Conservation (phyloP, 1,140 invertebrate genomes). For the Drosophila miranda region DNA sequence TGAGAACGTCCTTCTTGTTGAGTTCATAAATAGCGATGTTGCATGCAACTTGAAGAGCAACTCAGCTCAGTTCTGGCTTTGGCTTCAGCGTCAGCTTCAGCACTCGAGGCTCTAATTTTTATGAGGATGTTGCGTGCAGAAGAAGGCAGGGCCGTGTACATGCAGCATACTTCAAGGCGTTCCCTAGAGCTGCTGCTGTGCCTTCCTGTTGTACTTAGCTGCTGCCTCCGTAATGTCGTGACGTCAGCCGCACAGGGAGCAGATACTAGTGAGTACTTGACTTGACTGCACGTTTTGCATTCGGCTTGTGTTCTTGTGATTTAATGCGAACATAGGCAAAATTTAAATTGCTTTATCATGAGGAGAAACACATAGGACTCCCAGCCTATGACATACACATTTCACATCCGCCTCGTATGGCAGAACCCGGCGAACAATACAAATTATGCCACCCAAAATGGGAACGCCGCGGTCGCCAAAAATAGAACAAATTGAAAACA, state of each 20-base stretch:
- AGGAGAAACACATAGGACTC: not conserved
- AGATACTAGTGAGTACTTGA: not conserved
- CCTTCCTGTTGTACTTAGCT: too few species aligned
- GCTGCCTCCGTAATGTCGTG: conserved; percentile 14
- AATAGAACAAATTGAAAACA: conserved; percentile 36
- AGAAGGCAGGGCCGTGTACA: conserved; percentile 12
- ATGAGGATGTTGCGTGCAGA: conserved; percentile 71
- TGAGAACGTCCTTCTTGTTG: conserved; percentile 50
- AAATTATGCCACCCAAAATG: conserved; percentile 44
- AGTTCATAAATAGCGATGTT: conserved; percentile 79
- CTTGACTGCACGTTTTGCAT: conserved; percentile 27
- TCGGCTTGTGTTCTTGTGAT: conserved; percentile 33
- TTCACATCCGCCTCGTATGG: conserved; percentile 56
- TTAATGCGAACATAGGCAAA: conserved; percentile 27
- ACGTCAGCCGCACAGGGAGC: conserved; percentile 19
- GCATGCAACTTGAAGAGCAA: conserved; percentile 66
- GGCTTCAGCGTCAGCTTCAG: conserved; percentile 10
- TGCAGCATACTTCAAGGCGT: conserved; percentile 68
- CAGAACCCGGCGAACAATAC: conserved; percentile 23
- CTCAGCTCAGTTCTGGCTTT: conserved; percentile 25
- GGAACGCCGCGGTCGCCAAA: conserved; percentile 3
- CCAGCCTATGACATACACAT: conserved; percentile 4
- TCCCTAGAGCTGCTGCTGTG: conserved; percentile 13
- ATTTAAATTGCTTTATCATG: conserved; percentile 36
- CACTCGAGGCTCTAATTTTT: conserved; percentile 66